These are phyloP conservation scores for Drosophila anceps DNA, from an alignment of 2,888 invertebrate genomes.

Conservation along the genomic window DNA sequence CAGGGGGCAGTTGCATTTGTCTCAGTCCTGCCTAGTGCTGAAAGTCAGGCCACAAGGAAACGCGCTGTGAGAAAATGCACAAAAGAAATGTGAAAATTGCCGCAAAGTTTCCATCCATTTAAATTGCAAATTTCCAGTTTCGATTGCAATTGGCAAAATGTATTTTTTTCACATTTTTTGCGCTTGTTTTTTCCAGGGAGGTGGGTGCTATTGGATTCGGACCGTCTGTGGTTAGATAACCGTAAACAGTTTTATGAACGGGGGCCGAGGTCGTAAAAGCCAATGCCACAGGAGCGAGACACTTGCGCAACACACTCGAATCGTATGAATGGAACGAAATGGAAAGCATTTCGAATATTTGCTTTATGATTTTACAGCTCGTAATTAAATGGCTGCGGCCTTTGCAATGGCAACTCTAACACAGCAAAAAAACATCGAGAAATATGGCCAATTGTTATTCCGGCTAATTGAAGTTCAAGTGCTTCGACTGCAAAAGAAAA, in stretches of 20 bases:
- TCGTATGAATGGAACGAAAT: conserved; percentile 30
- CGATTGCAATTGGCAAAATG: conserved; percentile 66
- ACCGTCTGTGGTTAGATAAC: conserved; percentile 60
- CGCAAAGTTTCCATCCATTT: conserved; percentile 72
- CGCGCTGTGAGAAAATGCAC: conserved; percentile 40
- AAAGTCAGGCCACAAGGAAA: conserved; percentile 47
- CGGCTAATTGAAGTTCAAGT: conserved; percentile 57
- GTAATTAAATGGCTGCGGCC: conserved; percentile 47
- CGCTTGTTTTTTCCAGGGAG: conserved; percentile 6
- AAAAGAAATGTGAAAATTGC: conserved; percentile 72
- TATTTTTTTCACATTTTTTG: conserved; percentile 27
- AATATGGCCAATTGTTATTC: conserved; percentile 34
- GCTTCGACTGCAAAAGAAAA: not conserved
- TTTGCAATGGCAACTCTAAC: not conserved
- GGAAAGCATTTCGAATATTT: conserved; percentile 44
- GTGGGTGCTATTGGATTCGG: conserved; percentile 30
- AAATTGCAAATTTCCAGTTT: conserved; percentile 78
- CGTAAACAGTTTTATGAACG: conserved; percentile 42
- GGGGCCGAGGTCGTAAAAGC: conserved; percentile 61
- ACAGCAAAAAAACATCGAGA: not conserved
- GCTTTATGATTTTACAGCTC: conserved; percentile 45
- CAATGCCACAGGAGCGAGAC: conserved; percentile 18
- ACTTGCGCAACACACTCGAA: conserved; percentile 42
- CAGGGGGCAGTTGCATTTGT: not conserved
- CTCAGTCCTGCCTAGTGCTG: conserved; percentile 25